These are phyloP conservation scores for Neosilurus mollespiculum DNA, from an alignment of 2,797 vertebrate species.

Conservation along the genomic window DNA sequence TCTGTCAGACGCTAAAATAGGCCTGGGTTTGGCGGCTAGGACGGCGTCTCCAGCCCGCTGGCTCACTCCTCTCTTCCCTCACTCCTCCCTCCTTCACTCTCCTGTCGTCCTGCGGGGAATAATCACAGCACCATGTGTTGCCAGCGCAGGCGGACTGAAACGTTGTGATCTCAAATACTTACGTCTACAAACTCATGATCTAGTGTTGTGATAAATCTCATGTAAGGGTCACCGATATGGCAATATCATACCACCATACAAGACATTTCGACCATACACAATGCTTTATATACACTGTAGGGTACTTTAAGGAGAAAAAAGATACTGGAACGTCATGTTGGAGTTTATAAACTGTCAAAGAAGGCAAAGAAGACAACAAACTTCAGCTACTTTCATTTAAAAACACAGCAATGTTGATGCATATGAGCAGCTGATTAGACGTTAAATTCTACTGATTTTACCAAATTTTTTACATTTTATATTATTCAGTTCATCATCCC, in stretches of 20 bases:
- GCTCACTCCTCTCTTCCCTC: not conserved
- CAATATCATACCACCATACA: not conserved
- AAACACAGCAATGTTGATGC: not conserved
- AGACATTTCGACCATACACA: not conserved
- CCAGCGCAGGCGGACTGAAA: conserved; percentile 42
- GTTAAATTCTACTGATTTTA: not conserved
- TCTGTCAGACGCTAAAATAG: conserved; percentile 37
- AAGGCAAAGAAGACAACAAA: not conserved
- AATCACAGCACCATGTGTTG: conserved; percentile 52
- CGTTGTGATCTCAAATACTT: conserved; percentile 36
- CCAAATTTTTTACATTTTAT: not conserved
- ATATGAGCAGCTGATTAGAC: not conserved
- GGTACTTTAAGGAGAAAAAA: not conserved
- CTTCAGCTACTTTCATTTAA: not conserved
- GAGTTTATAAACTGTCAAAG: not conserved
- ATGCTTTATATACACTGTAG: too few relatives aligned
- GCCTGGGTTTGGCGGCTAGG: conserved; percentile 35
- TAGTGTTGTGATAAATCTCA: not conserved
- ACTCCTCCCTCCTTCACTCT: conserved; percentile 12
- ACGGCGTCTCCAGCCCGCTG: conserved; percentile 21
- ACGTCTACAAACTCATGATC: not conserved
- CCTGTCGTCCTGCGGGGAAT: conserved; percentile 43
- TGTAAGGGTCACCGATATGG: not conserved
- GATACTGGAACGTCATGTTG: not conserved
- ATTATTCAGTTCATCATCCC: not conserved